Evolutionary conservation across 2,888 invertebrate genomes (phyloP).

Genomic region (Trachelus stipa): DNA sequence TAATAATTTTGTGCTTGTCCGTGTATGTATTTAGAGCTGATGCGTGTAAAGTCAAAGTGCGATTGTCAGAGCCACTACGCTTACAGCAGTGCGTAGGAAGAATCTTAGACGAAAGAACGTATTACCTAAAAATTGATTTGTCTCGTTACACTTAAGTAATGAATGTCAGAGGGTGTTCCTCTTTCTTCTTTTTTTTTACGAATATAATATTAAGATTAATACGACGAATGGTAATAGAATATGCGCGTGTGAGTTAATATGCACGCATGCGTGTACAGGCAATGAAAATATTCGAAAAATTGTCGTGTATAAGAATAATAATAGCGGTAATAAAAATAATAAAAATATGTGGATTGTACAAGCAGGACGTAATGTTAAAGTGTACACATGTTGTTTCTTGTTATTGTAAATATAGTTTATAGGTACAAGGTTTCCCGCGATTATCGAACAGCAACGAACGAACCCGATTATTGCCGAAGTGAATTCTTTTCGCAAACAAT

Average conservation of each 20-base stretch:
- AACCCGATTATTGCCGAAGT: neutral
- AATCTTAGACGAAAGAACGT: neutral
- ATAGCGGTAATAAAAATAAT: slow-evolving; percentile 17
- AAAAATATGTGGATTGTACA: slow-evolving; percentile 34
- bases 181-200: neutral
- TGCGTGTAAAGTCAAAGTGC: slow-evolving; percentile 20
- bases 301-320: neutral
- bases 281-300: neutral
- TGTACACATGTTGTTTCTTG: slow-evolving; percentile 21
- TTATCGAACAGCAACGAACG: neutral
- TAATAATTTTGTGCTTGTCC: neutral
- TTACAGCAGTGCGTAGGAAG: slow-evolving; percentile 18
- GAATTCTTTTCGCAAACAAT: neutral
- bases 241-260: neutral
- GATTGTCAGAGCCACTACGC: slow-evolving; percentile 38
- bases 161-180: neutral
- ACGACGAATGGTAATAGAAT: neutral
- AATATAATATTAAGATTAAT: neutral
- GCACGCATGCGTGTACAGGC: neutral
- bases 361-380: slow-evolving; percentile 34
- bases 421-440: slow-evolving; percentile 14
- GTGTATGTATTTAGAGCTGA: neutral
- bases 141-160: neutral
- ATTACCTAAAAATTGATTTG: slow-evolving; percentile 8
- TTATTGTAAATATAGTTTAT: slow-evolving; percentile 9